Evolutionary conservation across 2,113 vertebrate species (phyloP).

Genomic region (Percopsis transmontana): DNA sequence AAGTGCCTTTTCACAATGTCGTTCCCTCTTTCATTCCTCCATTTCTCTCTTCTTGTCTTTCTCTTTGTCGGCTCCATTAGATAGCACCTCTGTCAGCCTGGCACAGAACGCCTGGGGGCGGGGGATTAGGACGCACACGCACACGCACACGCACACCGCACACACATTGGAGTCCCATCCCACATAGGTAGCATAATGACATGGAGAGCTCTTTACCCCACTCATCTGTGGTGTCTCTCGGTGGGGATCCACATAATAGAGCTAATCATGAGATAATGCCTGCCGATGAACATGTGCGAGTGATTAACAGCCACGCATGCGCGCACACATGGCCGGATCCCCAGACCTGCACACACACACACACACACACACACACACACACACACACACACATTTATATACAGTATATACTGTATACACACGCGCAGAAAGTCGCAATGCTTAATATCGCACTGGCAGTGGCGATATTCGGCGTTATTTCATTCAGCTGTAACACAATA

Average conservation of each 20-base stretch:
- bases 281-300: slow-evolving; percentile 38
- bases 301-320: slow-evolving; percentile 19
- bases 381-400: slow-evolving; percentile 6
- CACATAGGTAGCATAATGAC: slow-evolving; percentile 57
- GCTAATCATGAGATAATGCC: slow-evolving; percentile 69
- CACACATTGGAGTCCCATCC: slow-evolving; percentile 29
- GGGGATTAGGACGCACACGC: slow-evolving; percentile 34
- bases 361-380: slow-evolving; percentile 4
- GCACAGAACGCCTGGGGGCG: slow-evolving; percentile 18
- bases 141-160: slow-evolving; percentile 2
- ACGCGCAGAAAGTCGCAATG: not conserved
- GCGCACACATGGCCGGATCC: not conserved
- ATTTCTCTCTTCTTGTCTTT: not conserved
- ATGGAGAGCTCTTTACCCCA: slow-evolving; percentile 66
- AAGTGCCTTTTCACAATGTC: not conserved
- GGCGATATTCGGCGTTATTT: too few relatives aligned
- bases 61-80: slow-evolving; percentile 16
- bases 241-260: slow-evolving; percentile 60
- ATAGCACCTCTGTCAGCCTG: slow-evolving; percentile 17
- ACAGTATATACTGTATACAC: slow-evolving; percentile 12
- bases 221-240: slow-evolving; percentile 55
- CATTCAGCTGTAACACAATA: too few relatives aligned
- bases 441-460: too few relatives aligned
- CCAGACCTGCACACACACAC: not conserved
- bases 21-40: not conserved